phyloP scores from a whole-genome alignment of 2,888 invertebrate species.

The Cantharis rustica region DNA sequence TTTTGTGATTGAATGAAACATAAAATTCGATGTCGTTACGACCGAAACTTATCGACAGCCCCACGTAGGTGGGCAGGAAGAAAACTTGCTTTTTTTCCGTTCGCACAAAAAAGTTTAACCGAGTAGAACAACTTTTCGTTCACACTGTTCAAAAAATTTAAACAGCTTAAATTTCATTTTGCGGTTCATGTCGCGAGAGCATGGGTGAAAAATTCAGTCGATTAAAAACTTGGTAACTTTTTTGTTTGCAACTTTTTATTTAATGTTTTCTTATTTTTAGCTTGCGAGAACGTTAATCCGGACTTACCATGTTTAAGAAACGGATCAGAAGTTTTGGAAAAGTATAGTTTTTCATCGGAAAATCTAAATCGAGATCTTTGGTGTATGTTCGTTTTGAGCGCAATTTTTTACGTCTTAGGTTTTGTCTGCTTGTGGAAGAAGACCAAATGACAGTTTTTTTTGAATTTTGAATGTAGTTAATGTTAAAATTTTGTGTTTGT shows the following conservation, averaged over 20 bases:
- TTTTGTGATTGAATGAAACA: not conserved
- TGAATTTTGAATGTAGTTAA: not conserved
- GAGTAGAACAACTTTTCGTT: not conserved
- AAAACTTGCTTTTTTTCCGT: not conserved
- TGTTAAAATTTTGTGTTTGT: not conserved
- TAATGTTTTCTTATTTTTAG: conserved; percentile 53
- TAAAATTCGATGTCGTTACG: too few relatives aligned
- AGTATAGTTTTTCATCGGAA: conserved; percentile 70
- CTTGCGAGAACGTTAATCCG: conserved; percentile 63
- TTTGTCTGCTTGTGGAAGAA: conserved; percentile 70
- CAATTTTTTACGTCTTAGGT: conserved; percentile 72
- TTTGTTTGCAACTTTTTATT: conserved; percentile 1
- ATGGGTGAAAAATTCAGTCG: not conserved
- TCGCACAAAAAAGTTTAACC: not conserved
- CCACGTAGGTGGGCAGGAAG: not conserved
- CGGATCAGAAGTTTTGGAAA: conserved; percentile 73
- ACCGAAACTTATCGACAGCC: not conserved
- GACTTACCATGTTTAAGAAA: conserved; percentile 73
- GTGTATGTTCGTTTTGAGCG: conserved; percentile 68
- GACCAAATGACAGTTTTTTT: conserved; percentile 48
- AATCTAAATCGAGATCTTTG: conserved; percentile 69
- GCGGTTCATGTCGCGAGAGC: not conserved
- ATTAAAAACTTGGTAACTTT: not conserved
- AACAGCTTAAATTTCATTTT: not conserved
- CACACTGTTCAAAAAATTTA: not conserved